Percentiles rank a stretch among this genome's conserved stretches.
Conservation (phyloP, 2,888 invertebrate genomes). For the Drosophila lutescens region DNA sequence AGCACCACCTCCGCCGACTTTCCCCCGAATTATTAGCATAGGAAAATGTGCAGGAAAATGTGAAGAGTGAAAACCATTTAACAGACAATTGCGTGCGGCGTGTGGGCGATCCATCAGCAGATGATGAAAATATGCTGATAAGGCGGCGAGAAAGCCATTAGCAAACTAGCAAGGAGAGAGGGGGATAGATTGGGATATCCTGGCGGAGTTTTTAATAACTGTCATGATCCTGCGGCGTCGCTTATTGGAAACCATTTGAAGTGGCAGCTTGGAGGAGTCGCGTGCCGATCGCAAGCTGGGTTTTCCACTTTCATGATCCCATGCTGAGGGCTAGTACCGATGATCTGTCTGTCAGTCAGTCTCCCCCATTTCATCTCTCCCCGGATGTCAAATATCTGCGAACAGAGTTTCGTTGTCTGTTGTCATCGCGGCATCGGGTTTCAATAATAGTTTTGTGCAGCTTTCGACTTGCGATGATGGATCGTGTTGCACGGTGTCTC, state of each 20-base stretch:
- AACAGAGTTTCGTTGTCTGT: conserved; percentile 54
- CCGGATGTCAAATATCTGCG: conserved; percentile 25
- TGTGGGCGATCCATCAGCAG: conserved; percentile 48
- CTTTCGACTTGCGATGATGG: conserved; percentile 73
- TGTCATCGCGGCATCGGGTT: conserved; percentile 78
- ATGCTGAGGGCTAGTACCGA: conserved; percentile 62
- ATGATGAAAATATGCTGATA: conserved; percentile 61
- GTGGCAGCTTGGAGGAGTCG: conserved; percentile 62
- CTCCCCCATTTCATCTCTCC: conserved; percentile 21
- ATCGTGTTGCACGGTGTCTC: conserved; percentile 70
- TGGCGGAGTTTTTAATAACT: conserved; percentile 62
- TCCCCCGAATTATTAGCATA: conserved; percentile 52
- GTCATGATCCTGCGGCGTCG: conserved; percentile 63
- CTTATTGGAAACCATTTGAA: conserved; percentile 49
- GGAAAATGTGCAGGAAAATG: conserved; percentile 19
- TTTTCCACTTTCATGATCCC: conserved; percentile 44
- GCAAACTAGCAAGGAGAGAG: not conserved
- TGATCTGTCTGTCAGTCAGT: conserved; percentile 41
- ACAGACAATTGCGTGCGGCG: conserved; percentile 56
- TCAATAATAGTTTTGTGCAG: conserved; percentile 73
- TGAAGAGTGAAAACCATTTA: conserved; percentile 45
- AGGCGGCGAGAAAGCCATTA: conserved; percentile 72
- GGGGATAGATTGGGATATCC: conserved; percentile 24
- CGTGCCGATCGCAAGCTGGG: conserved; percentile 77
- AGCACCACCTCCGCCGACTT: conserved; percentile 16